A percentile compares a stretch with the other conserved stretches of the same genome.
These are phyloP conservation scores for Carcharodon carcharias DNA, from an alignment of 2,797 vertebrate genomes.

Conservation along the genomic window DNA sequence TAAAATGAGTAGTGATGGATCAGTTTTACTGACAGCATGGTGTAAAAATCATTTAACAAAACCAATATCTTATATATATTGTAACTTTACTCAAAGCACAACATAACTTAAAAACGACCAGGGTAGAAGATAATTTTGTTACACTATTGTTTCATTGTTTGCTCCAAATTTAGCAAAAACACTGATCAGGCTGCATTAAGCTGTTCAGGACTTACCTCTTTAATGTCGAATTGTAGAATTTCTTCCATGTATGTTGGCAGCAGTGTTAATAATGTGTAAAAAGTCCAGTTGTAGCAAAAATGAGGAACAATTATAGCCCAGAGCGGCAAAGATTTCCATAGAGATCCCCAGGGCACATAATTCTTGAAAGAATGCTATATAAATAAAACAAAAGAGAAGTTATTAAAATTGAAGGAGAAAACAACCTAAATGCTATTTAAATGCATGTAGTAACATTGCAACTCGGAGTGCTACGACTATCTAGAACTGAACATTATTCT, in stretches of 20 bases:
- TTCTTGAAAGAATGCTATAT: constrained; percentile 68
- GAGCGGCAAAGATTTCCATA: constrained; percentile 71
- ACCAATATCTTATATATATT: background rate
- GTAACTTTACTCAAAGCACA: background rate
- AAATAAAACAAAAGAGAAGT: constrained; percentile 13
- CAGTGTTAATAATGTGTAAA: constrained; percentile 91
- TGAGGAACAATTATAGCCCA: constrained; percentile 92
- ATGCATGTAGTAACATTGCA: background rate
- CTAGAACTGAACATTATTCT: background rate
- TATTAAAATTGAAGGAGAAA: constrained; percentile 22
- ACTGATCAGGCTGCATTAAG: background rate
- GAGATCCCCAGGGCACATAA: constrained; percentile 78
- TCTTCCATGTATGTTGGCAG: constrained; percentile 96
- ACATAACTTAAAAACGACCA: too few relatives aligned
- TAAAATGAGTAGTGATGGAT: background rate
- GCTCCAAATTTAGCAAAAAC: background rate
- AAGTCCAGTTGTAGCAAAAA: constrained; percentile 97
- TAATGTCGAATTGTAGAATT: constrained; percentile 83
- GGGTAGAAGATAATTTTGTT: background rate
- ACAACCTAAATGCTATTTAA: background rate
- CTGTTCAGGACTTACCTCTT: constrained; percentile 70
- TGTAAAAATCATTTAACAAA: background rate
- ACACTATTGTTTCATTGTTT: background rate
- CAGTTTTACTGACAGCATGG: background rate
- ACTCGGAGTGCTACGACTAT: background rate